Base-by-base conservation (phyloP, 2,888 invertebrate species). In the Habrosyne pyritoides region DNA sequence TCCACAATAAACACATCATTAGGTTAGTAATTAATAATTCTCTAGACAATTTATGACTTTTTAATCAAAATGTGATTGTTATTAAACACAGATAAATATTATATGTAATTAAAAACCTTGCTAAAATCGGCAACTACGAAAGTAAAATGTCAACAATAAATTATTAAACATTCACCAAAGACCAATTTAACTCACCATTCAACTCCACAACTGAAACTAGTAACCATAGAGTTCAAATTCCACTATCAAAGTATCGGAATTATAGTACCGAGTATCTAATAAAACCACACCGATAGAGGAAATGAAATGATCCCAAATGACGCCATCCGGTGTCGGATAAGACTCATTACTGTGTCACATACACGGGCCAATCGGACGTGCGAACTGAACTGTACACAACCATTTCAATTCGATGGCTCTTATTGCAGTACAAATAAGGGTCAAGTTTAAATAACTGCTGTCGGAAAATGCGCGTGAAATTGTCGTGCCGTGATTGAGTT, bases 221-320 rank as follows among this genome's bases (percentile, higher is more conserved):
- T 2, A 18, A 6, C 42, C 8, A 42, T 50, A 30, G 18, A 50
- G 21, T 50, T 50, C 28, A 28, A 50, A 50, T 50, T 28, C 50
- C 28, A 50, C 18, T 50, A 30, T 1, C 28, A 50, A 49, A 42
- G 14, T 42, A 42, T 42, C 42, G n/a, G 8, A 2, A 42, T 42
- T 42, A 42, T 50, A 28, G 14, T 7, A 50, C 30, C 26, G 28
- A 50, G 28, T 14, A 28, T 50, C 50, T 50, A 50, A 50, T 50
- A 50, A 50, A 50, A 50, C 50, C 50, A 47, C 52, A 63, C 56
- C 59, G 53, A 62, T 69, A 55, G 52, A 57, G 71, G 69, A 70
- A 73, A 72, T 69, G 68, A 68, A 60, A 64, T 67, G 61, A 71
- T 61, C 55, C 56, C 53, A 53, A 69, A 64, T 66, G 67, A 69